A percentile compares a stretch with the other conserved stretches of the same genome.
Conservation (phyloP, 2,797 vertebrate genomes). For the Acanthis flammea region DNA sequence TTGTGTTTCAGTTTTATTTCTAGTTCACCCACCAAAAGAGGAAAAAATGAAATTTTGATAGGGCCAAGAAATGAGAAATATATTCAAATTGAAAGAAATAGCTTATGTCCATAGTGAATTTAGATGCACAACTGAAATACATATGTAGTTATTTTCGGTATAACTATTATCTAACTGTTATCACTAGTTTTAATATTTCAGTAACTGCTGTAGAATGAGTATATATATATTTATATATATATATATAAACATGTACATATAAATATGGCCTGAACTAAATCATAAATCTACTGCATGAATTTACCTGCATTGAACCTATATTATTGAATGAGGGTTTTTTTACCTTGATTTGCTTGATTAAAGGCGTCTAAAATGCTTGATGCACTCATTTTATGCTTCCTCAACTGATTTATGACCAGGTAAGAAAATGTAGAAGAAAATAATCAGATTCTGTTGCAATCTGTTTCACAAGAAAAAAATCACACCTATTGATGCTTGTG, state of each 20-base stretch:
- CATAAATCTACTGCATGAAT: background rate
- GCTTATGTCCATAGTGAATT: background rate
- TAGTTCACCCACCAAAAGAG: background rate
- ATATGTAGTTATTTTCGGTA: background rate
- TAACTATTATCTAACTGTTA: background rate
- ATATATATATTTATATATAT: background rate
- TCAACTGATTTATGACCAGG: background rate
- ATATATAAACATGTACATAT: background rate
- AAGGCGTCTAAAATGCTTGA: background rate
- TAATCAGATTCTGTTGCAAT: background rate
- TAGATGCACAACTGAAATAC: background rate
- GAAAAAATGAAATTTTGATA: background rate
- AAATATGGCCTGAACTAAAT: background rate
- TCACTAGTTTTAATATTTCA: background rate
- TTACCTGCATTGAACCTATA: background rate
- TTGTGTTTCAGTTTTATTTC: background rate
- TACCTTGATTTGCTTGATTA: background rate
- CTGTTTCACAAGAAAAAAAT: background rate
- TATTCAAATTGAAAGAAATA: background rate
- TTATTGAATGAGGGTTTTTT: background rate
- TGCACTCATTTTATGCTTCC: background rate
- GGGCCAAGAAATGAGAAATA: background rate
- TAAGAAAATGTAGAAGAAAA: background rate
- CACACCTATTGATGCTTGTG: background rate
- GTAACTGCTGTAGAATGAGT: background rate